Conservation (phyloP, 2,797 vertebrate species). For the Leucoraja ocellata region DNA sequence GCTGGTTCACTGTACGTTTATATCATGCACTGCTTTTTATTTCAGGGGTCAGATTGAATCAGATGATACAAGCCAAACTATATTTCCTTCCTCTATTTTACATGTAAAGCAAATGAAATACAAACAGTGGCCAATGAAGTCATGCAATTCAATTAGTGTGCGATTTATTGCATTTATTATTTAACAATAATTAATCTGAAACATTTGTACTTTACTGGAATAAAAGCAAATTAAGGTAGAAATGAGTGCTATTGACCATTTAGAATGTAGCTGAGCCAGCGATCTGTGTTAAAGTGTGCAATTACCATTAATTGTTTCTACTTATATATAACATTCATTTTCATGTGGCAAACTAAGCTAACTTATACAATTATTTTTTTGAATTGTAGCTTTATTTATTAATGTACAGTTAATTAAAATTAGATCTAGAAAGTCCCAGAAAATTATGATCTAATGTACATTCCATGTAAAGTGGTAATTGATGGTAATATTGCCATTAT, state of each 20-base stretch:
- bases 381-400: slow-evolving; percentile 21
- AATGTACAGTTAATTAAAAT: slow-evolving; percentile 31
- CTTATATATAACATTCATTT: slow-evolving; percentile 25
- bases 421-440: slow-evolving; percentile 24
- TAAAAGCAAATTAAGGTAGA: slow-evolving; percentile 32
- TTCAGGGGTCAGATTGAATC: not conserved
- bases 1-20: not conserved
- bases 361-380: slow-evolving; percentile 16
- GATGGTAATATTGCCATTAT: not conserved
- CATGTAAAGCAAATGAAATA: slow-evolving; percentile 1
- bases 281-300: slow-evolving; percentile 33
- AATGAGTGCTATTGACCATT: slow-evolving; percentile 33
- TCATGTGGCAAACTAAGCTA: slow-evolving; percentile 24
- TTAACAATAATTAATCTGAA: slow-evolving; percentile 27
- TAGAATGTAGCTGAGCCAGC: slow-evolving; percentile 21
- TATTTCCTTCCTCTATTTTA: not conserved
- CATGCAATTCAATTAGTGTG: not conserved
- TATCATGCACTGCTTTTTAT: not conserved
- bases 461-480: not conserved
- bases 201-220: slow-evolving; percentile 28
- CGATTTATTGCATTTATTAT: slow-evolving; percentile 33
- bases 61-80: not conserved
- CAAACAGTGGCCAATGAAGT: not conserved
- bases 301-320: slow-evolving; percentile 37
- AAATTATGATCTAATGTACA: slow-evolving; percentile 10